A percentile compares a stretch with the other conserved stretches of the same genome.
These are phyloP conservation scores for Calephelis virginiensis DNA, from an alignment of 1,140 invertebrate species.

Conservation along the genomic window DNA sequence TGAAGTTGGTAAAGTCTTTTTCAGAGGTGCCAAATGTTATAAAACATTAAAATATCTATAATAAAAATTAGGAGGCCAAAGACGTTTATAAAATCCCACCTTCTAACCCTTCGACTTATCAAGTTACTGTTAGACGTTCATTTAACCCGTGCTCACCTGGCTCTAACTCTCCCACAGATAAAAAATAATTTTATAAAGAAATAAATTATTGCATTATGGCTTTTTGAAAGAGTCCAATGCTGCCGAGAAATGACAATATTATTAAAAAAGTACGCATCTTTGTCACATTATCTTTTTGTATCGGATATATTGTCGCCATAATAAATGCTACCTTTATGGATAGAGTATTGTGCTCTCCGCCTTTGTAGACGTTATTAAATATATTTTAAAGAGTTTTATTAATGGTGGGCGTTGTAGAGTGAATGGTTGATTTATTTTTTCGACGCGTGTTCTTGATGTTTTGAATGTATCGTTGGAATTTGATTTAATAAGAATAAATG, in stretches of 20 bases:
- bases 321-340: constrained; percentile 76
- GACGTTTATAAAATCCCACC: neutral
- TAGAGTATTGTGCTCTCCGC: constrained; percentile 65
- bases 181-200: constrained; percentile 75
- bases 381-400: constrained; percentile 78
- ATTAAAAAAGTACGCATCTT: constrained; percentile 76
- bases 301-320: constrained; percentile 77
- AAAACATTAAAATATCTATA: too few relatives aligned
- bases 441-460: constrained; percentile 69
- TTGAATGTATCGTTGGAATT: constrained; percentile 13
- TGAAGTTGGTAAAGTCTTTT: too few relatives aligned
- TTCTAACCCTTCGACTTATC: constrained; percentile 16
- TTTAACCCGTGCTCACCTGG: constrained; percentile 74
- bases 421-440: constrained; percentile 77
- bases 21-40: too few relatives aligned
- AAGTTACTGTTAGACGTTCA: constrained; percentile 33
- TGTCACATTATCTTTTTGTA: constrained; percentile 77
- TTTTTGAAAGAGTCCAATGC: constrained; percentile 78
- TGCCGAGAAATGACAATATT: constrained; percentile 79
- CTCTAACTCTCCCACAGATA: constrained; percentile 58
- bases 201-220: constrained; percentile 78
- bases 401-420: constrained; percentile 72
- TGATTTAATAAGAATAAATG: constrained; percentile 16
- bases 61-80: neutral
- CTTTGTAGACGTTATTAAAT: constrained; percentile 78